Conservation (phyloP, 2,113 vertebrate genomes). For the Oenanthe melanoleuca region DNA sequence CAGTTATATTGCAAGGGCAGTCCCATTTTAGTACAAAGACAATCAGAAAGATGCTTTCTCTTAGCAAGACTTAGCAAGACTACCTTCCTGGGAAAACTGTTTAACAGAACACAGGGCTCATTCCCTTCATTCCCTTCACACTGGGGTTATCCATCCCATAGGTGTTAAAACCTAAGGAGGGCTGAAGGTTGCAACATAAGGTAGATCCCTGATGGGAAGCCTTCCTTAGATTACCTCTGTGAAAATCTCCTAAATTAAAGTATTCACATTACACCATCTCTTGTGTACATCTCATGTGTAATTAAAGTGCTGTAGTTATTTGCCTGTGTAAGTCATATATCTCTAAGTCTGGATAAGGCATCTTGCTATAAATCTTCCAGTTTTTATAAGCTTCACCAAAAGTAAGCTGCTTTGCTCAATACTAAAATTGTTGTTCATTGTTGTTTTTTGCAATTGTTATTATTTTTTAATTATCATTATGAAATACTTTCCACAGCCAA, state of each 20-base stretch:
- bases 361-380: background rate
- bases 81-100: background rate
- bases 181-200: background rate
- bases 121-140: background rate
- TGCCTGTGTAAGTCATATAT: background rate
- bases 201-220: background rate
- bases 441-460: background rate
- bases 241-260: background rate
- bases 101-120: rapidly evolving
- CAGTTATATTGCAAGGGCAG: background rate
- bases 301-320: background rate
- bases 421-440: background rate
- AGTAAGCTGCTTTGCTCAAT: background rate
- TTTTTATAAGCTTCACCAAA: background rate
- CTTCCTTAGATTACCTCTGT: background rate
- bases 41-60: background rate
- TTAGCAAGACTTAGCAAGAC: background rate
- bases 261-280: background rate
- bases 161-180: background rate
- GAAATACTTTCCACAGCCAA: background rate
- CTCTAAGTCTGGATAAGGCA: background rate
- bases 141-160: background rate
- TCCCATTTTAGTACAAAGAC: background rate
- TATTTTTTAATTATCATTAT: background rate
- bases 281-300: background rate